Evolutionary conservation across 2,797 vertebrate genomes (phyloP).

Genomic region (Pampus argenteus): DNA sequence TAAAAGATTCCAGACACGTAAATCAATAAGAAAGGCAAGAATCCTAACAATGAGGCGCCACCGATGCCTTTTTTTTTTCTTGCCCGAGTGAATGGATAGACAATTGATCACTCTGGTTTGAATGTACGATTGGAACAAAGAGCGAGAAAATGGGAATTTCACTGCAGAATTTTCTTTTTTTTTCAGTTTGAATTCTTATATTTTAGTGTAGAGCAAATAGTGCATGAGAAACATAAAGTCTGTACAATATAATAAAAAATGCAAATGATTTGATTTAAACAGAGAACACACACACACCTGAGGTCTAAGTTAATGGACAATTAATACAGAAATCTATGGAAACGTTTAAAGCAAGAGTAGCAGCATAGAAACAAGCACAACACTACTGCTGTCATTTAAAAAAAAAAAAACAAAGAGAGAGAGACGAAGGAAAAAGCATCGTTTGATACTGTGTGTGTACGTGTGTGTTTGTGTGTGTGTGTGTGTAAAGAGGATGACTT

Average conservation of each 20-base stretch:
- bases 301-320: constrained; percentile 37
- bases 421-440: constrained; percentile 8
- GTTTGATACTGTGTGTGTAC: constrained; percentile 13
- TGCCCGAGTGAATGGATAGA: neutral
- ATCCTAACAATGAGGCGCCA: neutral
- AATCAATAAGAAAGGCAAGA: neutral
- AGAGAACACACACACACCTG: neutral
- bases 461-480: constrained; percentile 6
- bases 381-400: constrained; percentile 5
- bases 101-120: neutral
- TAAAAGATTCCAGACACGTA: neutral
- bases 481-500: constrained; percentile 25
- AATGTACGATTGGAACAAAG: no score
- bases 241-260: no score
- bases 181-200: no score
- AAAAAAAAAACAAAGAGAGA: no score
- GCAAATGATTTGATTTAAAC: no score
- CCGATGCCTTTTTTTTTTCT: neutral
- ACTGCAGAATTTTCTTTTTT: no score
- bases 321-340: constrained; percentile 40
- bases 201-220: no score
- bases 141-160: neutral
- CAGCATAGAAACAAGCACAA: constrained; percentile 30
- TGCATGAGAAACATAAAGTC: no score
- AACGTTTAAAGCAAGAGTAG: constrained; percentile 30